These are phyloP conservation scores for Ichneumoninae sp. DNA, from an alignment of 2,888 invertebrate genomes.

Conservation along the genomic window DNA sequence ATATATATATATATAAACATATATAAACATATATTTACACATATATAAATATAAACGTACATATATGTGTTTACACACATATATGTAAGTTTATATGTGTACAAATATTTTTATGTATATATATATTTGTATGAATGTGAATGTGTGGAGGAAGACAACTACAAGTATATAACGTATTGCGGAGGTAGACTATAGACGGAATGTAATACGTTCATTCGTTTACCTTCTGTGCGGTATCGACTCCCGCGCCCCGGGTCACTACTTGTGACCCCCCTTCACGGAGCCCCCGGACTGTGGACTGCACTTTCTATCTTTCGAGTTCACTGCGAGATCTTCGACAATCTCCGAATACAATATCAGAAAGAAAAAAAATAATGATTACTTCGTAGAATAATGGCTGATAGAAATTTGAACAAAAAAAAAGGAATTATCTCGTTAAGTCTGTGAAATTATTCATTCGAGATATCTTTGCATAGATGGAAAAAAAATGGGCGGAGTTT, in stretches of 20 bases:
- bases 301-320: slow-evolving; percentile 73
- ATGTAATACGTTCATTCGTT: slow-evolving; percentile 58
- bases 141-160: not conserved
- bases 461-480: not conserved
- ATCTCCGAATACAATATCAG: slow-evolving; percentile 59
- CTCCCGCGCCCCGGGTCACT: slow-evolving; percentile 57
- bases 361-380: not conserved
- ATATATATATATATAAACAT: not conserved
- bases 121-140: not conserved
- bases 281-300: slow-evolving; percentile 47
- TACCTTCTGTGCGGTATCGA: slow-evolving; percentile 57
- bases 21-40: not conserved
- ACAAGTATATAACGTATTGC: slow-evolving; percentile 14
- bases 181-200: slow-evolving; percentile 22
- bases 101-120: not conserved
- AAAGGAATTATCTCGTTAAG: not conserved
- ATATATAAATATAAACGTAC: not conserved
- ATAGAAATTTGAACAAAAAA: not conserved
- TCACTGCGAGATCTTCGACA: slow-evolving; percentile 68
- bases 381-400: not conserved
- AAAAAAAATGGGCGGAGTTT: not conserved
- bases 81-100: not conserved
- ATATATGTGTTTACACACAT: not conserved
- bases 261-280: slow-evolving; percentile 32
- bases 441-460: not conserved